Base-by-base conservation (phyloP, 1,140 invertebrate species). In the Pseudoatta argentina region DNA sequence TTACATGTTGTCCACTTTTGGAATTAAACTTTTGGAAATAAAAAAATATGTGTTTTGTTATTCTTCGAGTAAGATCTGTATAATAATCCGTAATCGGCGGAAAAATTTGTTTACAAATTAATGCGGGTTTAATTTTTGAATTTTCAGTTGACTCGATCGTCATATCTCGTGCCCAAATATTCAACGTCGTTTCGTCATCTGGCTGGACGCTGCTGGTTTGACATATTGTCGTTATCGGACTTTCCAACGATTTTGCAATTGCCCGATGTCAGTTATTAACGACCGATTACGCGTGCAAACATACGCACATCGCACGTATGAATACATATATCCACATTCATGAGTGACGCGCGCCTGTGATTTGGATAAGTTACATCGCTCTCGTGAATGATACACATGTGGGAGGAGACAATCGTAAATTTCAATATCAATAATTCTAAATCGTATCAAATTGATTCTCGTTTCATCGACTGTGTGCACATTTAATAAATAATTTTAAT, bases 201-300 rank as follows among this genome's bases (percentile, higher is more conserved):
- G 27, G 48, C 39, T 83, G 79, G 79, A 63, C 51, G 39, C 79
- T 51, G 69, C 69, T 75, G 69, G 69, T 83, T 83, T 61, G 69
- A 75, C 39, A 69, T 83, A 83, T 83, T 85, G 73, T 51, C 59
- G 61, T 78, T 85, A 85, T 85, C 61, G 72, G 48, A 27, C 59
- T 85, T 78, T 61, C 48, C 82, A 85, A 66, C 71, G 48, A 67
- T 85, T 85, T 85, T 78, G 82, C 73, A 78, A 85, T 85, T 85
- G 61, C 59, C 51, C 82, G 63, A 85, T 76, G 48, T 78, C 82
- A 67, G 72, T 76, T 78, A 85, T 78, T 78, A 78, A 85, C 61
- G 82, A 85, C 63, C 82, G 72, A 78, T 85, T 85, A 85, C 72
- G 82, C 82, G 73, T 78, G 82, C 71, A 85, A 85, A 85, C 61